phyloP scores from a whole-genome alignment of 2,797 vertebrate genomes.

The Trichosurus vulpecula region DNA sequence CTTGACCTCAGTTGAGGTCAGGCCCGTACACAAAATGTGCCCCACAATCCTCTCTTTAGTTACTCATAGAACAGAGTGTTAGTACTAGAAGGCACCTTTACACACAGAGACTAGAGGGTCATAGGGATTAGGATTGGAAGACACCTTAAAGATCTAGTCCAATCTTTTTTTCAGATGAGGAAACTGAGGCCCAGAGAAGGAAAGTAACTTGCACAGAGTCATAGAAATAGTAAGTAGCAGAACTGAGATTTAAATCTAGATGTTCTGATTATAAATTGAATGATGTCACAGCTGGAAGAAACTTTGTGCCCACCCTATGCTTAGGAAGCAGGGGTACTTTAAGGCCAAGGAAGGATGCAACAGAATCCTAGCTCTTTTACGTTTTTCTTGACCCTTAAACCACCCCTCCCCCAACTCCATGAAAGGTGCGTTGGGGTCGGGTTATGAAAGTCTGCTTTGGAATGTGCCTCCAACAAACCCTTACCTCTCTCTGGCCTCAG shows the following conservation, averaged over 20 bases:
- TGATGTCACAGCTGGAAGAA: neutral
- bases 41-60: neutral
- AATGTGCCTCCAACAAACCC: neutral
- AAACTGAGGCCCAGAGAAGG: neutral
- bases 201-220: neutral
- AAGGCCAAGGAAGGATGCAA: neutral
- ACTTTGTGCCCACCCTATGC: neutral
- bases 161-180: neutral
- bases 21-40: neutral
- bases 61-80: neutral
- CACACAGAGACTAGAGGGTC: neutral
- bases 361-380: neutral
- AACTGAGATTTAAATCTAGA: neutral
- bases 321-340: neutral
- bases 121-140: neutral
- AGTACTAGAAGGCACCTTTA: neutral
- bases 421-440: neutral
- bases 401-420: neutral
- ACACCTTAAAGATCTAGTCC: neutral
- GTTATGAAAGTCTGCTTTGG: neutral
- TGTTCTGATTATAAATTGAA: neutral
- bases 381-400: neutral
- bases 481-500: neutral
- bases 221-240: neutral
- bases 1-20: neutral